phyloP scores from a whole-genome alignment of 2,888 invertebrate genomes.

The Pseudanteris insignis region DNA sequence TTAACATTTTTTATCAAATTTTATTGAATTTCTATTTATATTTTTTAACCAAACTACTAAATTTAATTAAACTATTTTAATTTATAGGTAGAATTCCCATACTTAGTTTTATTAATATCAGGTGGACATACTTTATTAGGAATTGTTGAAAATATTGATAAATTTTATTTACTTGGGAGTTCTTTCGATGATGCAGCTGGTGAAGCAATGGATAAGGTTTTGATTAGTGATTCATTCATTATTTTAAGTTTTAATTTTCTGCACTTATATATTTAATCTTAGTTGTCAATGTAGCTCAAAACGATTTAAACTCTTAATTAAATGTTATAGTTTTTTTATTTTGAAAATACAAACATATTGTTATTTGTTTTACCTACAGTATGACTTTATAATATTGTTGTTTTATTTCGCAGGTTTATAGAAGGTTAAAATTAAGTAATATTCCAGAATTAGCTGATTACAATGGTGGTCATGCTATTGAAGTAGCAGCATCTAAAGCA shows the following conservation, averaged over 20 bases:
- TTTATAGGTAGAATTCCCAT: slow-evolving; percentile 80
- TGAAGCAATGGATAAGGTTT: slow-evolving; percentile 92
- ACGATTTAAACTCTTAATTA: not conserved
- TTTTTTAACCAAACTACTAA: no score
- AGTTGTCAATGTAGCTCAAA: no score
- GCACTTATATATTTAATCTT: no score
- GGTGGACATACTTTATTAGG: slow-evolving; percentile 91
- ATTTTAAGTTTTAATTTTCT: no score
- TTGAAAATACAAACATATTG: not conserved
- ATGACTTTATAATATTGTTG: no score
- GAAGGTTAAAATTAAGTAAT: slow-evolving; percentile 84
- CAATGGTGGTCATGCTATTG: slow-evolving; percentile 88
- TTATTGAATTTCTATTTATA: no score
- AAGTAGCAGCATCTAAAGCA: slow-evolving; percentile 77
- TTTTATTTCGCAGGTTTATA: slow-evolving; percentile 74
- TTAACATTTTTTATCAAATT: no score
- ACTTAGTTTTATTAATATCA: slow-evolving; percentile 87
- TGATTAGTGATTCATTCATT: no score
- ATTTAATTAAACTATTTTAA: no score
- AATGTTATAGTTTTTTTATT: not conserved
- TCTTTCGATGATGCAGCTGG: slow-evolving; percentile 89
- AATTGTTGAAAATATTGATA: slow-evolving; percentile 76
- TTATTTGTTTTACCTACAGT: not conserved
- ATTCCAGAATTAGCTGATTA: slow-evolving; percentile 77
- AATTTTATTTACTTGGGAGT: slow-evolving; percentile 83